phyloP scores from a whole-genome alignment of 2,888 invertebrate genomes.

The Acrocera orbiculus region DNA sequence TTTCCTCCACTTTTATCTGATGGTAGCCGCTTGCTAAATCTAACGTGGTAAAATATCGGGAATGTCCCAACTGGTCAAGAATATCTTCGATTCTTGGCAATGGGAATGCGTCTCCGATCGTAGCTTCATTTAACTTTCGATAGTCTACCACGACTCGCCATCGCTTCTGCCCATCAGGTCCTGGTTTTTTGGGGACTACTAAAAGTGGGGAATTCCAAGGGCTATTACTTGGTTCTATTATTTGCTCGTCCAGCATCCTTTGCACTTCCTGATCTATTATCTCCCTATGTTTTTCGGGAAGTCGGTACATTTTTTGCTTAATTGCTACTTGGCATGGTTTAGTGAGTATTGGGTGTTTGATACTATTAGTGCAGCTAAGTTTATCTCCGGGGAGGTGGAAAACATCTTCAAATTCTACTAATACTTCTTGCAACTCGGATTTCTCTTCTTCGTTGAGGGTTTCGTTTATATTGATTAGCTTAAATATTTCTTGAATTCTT shows the following conservation, averaged over 20 bases:
- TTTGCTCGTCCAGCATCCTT: background rate
- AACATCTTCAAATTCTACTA: too few relatives aligned
- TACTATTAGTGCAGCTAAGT: too few relatives aligned
- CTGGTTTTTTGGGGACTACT: conserved; percentile 15
- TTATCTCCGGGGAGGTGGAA: too few relatives aligned
- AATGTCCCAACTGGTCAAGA: background rate
- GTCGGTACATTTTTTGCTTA: conserved; percentile 1
- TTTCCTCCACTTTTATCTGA: too few relatives aligned
- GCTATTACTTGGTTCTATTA: conserved; percentile 1
- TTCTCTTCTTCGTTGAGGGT: too few relatives aligned
- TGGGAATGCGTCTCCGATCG: conserved; percentile 10
- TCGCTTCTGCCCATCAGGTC: conserved; percentile 13
- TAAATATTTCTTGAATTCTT: too few relatives aligned
- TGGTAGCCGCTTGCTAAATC: too few relatives aligned
- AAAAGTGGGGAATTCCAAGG: conserved; percentile 13
- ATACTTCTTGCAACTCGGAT: too few relatives aligned
- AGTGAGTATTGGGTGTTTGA: too few relatives aligned
- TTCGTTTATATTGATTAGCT: too few relatives aligned
- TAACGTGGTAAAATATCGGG: background rate
- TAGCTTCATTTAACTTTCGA: conserved; percentile 13
- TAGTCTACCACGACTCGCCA: conserved; percentile 15
- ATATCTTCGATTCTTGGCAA: too few relatives aligned
- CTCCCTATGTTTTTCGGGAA: conserved; percentile 2
- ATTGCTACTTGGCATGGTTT: background rate
- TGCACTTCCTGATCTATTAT: background rate